Evolutionary conservation across 2,888 invertebrate species (phyloP), one percentile per base, ranked within the genome.

Genomic region (Notocelia uddmanniana): DNA sequence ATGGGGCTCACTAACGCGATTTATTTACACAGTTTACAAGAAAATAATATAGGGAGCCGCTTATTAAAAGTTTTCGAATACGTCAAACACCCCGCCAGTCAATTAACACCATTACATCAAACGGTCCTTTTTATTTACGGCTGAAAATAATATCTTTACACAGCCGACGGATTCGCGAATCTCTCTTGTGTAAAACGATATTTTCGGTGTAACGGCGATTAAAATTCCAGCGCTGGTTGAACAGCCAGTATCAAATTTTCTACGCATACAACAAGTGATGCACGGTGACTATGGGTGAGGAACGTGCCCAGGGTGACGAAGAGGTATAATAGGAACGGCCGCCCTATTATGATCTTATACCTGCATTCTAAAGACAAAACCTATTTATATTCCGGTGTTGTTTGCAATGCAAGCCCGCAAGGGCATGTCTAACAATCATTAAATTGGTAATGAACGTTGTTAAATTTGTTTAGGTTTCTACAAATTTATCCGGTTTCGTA

Each of bases 251-350:
- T 84, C 76, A 77, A 79, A 81, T 80, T 80, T 79, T 80, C 77
- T 70, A 77, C 76, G 79, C 79, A 82, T 80, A 77, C 79, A 77
- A 74, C 75, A 74, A 75, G 74, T 77, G 79, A 79, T 78, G 80
- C 76, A 76, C 75, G 78, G 80, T 74, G 57, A 18, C 48, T 59
- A 66, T 70, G 76, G 76, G 75, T 74, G 74, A 80, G 80, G 79
- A 77, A 90, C 90, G 89, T 89, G 91, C 81, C 73, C 73, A 75
- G 89, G 81, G 85, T 90, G 81, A 82, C 85, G 85, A 89, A 67
- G 50, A 60, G 59, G n/a, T n/a, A n/a, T n/a, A n/a, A 34, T 77
- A 78, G 79, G 48, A 64, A 76, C 79, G 78, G 77, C 76, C 79
- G 77, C 75, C 78, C 79, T 80, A 85, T 82, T 83, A 83, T 81